Evolutionary conservation across 35 echinoderm and acorn worm species (phyloP), one percentile per base, ranked within the genome.

Genomic region (Lytechinus pictus): DNA sequence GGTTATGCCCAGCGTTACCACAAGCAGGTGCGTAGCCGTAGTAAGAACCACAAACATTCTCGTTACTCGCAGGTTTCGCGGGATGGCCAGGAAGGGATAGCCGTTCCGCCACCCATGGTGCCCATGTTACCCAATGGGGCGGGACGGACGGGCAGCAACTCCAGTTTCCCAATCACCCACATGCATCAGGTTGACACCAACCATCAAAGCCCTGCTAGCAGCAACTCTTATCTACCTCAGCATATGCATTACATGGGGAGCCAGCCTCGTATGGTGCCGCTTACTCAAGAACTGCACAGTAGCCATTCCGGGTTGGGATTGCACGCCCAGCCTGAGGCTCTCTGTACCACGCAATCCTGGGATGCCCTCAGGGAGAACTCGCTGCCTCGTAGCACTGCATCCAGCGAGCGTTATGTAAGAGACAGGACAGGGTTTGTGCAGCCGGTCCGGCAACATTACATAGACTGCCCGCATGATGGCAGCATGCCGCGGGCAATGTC

Each of bases 1-100:
- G 96, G 97, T 19, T 96, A 97, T 10, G 94, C 95, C n/a, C 92
- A 96, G 28, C 96, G 96, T 13, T 95, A 97, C 72, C 97, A 96
- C 86, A 95, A 97, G 60, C 95, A 97, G 54, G 97, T 92, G 11
- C 56, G 98, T 29, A 97, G 92, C 86, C 96, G 98, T 13, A 88
- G 92, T 24, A 97, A 97, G 89, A 94, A 96, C 52, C 93, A 97
- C 56, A 95, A 96, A 71, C 97, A 99, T 88, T 96, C 96, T 0
- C 92, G 98, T 52, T 96, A 99, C 89, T 97, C 97, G 28, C 94
- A 96, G 57, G 86, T 97, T 27, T 95, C 98, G 14, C 94, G 95
- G 24, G 98, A 99, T 72, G 96, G 95, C 52, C 95, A 93, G 53
- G 98, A 99, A 51, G 95, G 55, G 51, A 95, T 87, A 9, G 54